Evolutionary conservation across 2,113 vertebrate genomes (phyloP), one percentile per base, ranked within the genome.

Genomic region (Callorhinus ursinus): DNA sequence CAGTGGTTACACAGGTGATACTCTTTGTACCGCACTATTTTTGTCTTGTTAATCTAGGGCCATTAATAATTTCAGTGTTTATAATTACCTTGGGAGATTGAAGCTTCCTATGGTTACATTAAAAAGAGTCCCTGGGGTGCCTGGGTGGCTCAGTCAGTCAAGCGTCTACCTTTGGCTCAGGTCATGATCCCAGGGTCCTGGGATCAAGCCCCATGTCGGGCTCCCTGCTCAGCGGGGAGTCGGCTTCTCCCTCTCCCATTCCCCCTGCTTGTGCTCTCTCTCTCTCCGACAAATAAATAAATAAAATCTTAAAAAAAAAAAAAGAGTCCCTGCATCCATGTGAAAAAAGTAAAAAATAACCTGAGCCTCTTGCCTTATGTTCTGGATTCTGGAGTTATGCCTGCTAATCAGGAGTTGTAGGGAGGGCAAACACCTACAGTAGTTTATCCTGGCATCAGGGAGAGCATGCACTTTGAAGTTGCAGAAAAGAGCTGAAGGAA

Each of bases 361-460:
- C 46, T 81, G 55, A 84, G 7, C 4, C 31, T 42, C 21, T 96
- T 92, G 2, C 19, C 28, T 65, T 87, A 63, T 31, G 26, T 57
- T 83, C 21, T 55, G 13, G 57, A 89, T 87, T 92, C 18, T 82
- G 82, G 31, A 95, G 39, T 90, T 82, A 65, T 4, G 69, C 6
- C 36, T 82, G n/a, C 33, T 26, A 15, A 28, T n/a, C 7, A 67
- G 36, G 36, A 90, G 7, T 84, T 33, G 24, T 57, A 49, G 3
- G 53, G 18, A 90, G 10, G 81, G 13, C 39, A 85, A 86, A 1
- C 51, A 36, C 11, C 16, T 24, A 24, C 7, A 31, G 15, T 18
- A 18, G 19, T 59, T 92, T 67, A 67, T 77, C 26, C 57, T 67
- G 28, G 11, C 28, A 53, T 65, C 11, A 39, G 36, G n/a, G 28